Evolutionary conservation across 1,140 invertebrate genomes (phyloP).

Genomic region (Diploscapter pachys): DNA sequence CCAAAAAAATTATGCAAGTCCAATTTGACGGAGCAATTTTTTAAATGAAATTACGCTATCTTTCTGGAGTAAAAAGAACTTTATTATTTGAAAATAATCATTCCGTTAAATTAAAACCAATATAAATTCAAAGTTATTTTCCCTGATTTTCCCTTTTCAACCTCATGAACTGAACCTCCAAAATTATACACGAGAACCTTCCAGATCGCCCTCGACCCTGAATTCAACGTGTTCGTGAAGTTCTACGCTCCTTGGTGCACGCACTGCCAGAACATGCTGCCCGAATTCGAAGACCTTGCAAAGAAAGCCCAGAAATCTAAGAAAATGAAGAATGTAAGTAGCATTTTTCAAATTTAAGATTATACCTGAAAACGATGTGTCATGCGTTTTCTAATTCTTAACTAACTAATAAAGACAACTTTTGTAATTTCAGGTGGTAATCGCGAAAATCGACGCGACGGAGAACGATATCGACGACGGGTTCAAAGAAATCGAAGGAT

Average conservation of each 20-base stretch:
- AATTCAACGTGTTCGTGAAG: background rate
- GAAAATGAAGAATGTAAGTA: too few relatives aligned
- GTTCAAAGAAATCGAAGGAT: conserved; percentile 5
- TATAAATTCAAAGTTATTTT: too few relatives aligned
- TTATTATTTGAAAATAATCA: background rate
- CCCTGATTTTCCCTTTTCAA: too few relatives aligned
- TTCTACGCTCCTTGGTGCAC: conserved; percentile 20
- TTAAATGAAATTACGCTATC: background rate
- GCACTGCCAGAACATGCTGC: conserved; percentile 12
- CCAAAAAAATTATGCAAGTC: too few relatives aligned
- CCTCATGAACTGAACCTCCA: too few relatives aligned
- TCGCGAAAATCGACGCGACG: conserved; percentile 15
- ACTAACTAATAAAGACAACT: background rate
- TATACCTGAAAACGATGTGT: too few relatives aligned
- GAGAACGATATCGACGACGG: conserved; percentile 14
- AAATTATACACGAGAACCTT: too few relatives aligned
- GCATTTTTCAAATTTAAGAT: too few relatives aligned
- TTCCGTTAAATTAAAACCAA: background rate
- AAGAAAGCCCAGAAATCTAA: background rate
- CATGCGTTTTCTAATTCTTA: background rate
- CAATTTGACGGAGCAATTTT: too few relatives aligned
- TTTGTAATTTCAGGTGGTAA: background rate
- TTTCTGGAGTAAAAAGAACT: background rate
- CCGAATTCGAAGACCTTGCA: conserved; percentile 10
- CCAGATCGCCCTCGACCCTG: conserved; percentile 1